Evolutionary conservation across 2,113 vertebrate genomes (phyloP).

Genomic region (Tragulus kanchil): DNA sequence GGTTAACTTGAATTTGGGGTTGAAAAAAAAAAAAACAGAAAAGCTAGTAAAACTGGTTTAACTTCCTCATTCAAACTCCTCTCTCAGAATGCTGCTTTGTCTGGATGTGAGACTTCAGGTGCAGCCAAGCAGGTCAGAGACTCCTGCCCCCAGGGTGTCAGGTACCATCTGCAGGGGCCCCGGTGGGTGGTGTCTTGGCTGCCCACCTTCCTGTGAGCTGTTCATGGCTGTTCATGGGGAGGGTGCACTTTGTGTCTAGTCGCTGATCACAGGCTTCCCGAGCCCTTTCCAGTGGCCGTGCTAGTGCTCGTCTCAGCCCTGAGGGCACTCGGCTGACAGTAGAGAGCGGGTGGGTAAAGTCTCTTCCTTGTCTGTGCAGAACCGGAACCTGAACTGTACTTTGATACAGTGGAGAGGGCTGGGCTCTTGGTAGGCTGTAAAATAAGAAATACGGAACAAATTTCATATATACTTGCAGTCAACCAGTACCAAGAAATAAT

Average conservation of each 20-base stretch:
- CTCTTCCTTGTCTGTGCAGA: not conserved
- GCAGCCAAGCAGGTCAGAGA: not conserved
- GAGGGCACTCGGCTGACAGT: not conserved
- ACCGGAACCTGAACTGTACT: not conserved
- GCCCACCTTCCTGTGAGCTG: not conserved
- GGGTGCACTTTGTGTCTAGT: not conserved
- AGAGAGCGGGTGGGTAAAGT: not conserved
- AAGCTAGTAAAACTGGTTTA: not conserved
- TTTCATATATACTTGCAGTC: not conserved
- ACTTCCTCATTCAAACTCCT: not conserved
- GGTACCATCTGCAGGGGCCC: not conserved
- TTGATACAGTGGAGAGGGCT: not conserved
- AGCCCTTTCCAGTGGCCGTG: not conserved
- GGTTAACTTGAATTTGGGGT: not conserved
- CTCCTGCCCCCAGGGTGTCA: accelerated
- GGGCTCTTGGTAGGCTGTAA: not conserved
- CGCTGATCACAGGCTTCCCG: not conserved
- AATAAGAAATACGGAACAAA: not conserved
- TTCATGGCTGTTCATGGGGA: not conserved
- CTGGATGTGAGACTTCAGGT: not conserved
- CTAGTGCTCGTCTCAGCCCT: not conserved
- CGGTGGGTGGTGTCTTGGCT: not conserved
- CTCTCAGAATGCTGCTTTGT: not conserved
- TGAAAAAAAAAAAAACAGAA: not conserved
- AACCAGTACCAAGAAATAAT: not conserved